A percentile compares a stretch with the other conserved stretches of the same genome.
Evolutionary conservation across 2,113 vertebrate species (phyloP).

Genomic region (Coptodon bakossiorum): DNA sequence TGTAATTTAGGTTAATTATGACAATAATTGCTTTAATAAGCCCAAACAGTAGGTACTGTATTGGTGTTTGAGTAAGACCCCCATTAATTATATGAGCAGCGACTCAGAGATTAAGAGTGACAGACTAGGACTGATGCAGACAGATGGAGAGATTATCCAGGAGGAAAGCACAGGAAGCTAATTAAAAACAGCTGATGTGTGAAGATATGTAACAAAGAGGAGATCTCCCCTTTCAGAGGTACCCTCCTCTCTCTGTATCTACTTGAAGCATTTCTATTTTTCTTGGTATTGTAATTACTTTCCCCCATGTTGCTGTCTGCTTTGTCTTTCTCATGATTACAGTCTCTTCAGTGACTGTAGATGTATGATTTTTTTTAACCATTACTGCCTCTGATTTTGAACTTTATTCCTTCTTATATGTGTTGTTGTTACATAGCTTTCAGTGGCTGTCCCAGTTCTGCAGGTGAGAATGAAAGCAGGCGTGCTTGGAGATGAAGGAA

Average conservation of each 20-base stretch:
- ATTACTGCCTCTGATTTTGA: neutral
- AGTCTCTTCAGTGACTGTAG: neutral
- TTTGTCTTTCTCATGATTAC: neutral
- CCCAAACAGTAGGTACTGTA: neutral
- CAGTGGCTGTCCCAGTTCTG: neutral
- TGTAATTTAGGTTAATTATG: neutral
- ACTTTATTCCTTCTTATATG: neutral
- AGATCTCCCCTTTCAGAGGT: neutral
- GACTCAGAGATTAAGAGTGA: neutral
- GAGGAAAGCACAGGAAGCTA: neutral
- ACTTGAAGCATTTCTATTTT: neutral
- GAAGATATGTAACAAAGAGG: neutral
- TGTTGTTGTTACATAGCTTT: neutral
- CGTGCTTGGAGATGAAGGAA: neutral
- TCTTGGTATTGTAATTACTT: neutral
- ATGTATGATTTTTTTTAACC: neutral
- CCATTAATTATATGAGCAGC: neutral
- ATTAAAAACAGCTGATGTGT: constrained; percentile 19
- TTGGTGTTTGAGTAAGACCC: neutral
- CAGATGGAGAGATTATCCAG: constrained; percentile 37
- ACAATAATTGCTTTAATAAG: neutral
- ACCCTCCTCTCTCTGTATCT: neutral
- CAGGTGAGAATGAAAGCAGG: neutral
- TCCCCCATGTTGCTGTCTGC: neutral
- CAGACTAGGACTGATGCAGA: neutral